A percentile compares a stretch with the other conserved stretches of the same genome.
These are phyloP conservation scores for Mythimna pallens DNA, from an alignment of 2,888 invertebrate genomes.

Conservation along the genomic window DNA sequence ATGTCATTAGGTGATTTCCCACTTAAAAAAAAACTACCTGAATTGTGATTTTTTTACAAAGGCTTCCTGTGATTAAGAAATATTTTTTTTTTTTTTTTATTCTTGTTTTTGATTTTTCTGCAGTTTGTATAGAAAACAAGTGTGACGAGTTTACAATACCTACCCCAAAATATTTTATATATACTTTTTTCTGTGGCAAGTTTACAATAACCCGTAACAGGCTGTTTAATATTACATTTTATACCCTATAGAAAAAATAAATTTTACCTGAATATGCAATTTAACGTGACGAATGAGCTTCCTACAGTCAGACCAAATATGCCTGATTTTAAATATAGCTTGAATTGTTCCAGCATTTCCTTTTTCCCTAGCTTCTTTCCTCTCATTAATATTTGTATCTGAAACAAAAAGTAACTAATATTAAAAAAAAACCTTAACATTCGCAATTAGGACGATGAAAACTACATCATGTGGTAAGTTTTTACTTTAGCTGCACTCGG, in stretches of 20 bases:
- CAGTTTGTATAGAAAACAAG: no score
- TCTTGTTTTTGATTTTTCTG: no score
- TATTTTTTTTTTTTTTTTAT: no score
- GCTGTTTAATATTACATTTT: neutral
- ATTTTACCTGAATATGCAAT: conserved; percentile 88
- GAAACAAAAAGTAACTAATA: conserved; percentile 68
- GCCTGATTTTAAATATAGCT: conserved; percentile 86
- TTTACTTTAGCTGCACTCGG: no score
- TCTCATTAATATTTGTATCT: conserved; percentile 89
- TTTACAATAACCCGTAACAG: no score
- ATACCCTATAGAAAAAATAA: neutral
- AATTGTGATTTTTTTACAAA: no score
- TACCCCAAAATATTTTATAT: no score
- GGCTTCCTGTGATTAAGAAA: no score
- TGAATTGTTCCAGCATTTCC: conserved; percentile 86
- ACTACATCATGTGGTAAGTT: neutral
- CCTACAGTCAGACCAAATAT: conserved; percentile 88
- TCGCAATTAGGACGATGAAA: neutral
- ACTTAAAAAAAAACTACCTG: no score
- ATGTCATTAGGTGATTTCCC: no score
- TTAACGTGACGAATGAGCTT: conserved; percentile 86
- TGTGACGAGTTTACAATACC: no score
- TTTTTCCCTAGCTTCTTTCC: conserved; percentile 88
- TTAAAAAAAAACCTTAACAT: neutral
- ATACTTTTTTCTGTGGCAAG: no score